phyloP scores from a whole-genome alignment of 2,113 vertebrate species.

The Fregetta grallaria region DNA sequence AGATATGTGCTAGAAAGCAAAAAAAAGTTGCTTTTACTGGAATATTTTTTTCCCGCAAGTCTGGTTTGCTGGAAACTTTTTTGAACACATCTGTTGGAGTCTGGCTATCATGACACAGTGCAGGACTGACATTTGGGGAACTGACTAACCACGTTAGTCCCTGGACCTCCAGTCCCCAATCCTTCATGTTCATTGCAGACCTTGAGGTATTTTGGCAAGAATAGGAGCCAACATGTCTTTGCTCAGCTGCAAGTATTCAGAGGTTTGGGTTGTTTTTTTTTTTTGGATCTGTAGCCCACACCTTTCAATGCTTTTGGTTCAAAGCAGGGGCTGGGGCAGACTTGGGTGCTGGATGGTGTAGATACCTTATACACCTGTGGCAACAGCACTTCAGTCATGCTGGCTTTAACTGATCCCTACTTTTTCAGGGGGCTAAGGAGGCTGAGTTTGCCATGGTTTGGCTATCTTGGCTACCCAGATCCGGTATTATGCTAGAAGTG shows the following conservation, averaged over 20 bases:
- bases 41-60: background rate
- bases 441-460: background rate
- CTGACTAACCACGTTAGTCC: background rate
- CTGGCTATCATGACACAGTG: fast-evolving
- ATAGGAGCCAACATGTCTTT: background rate
- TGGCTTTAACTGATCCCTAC: background rate
- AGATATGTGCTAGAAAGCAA: background rate
- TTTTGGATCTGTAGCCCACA: background rate
- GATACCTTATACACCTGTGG: background rate
- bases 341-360: background rate
- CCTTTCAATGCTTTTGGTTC: background rate
- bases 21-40: background rate
- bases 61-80: background rate
- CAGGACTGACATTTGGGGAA: background rate
- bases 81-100: background rate
- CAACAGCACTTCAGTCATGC: background rate
- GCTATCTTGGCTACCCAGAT: background rate
- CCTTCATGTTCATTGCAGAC: background rate
- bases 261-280: background rate
- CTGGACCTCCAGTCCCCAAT: background rate
- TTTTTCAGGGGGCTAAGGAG: background rate
- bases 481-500: background rate
- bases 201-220: background rate
- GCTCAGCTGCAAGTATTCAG: background rate
- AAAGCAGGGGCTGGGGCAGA: background rate